Evolutionary conservation across 2,113 vertebrate genomes (phyloP).

Genomic region (Neolamprologus hecqui): DNA sequence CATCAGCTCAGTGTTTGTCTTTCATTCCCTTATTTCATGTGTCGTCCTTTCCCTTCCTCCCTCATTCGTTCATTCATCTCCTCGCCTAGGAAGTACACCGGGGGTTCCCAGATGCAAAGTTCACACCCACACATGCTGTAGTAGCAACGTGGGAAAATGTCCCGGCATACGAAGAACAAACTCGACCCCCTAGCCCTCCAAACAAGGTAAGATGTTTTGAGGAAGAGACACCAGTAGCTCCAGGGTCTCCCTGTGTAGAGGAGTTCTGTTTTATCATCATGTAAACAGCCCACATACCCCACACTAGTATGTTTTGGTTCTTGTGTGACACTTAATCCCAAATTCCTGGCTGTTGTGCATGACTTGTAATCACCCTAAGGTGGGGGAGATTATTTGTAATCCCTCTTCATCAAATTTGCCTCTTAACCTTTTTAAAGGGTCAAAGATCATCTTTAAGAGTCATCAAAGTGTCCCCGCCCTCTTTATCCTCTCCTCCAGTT

Average conservation of each 20-base stretch:
- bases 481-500: conserved; percentile 17
- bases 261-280: background rate
- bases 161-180: conserved; percentile 78
- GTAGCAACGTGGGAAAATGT: conserved; percentile 90
- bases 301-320: background rate
- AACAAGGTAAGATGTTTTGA: conserved; percentile 67
- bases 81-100: conserved; percentile 68
- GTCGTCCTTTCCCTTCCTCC: background rate
- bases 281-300: background rate
- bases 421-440: conserved; percentile 50
- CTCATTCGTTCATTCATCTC: conserved; percentile 25
- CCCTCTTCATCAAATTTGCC: conserved; percentile 38
- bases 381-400: conserved; percentile 35
- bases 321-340: background rate
- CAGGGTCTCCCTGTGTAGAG: background rate
- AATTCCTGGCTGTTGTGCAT: conserved; percentile 43
- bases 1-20: conserved; percentile 24
- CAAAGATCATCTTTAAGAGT: conserved; percentile 59
- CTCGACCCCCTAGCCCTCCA: conserved; percentile 52
- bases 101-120: conserved; percentile 75
- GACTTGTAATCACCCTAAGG: conserved; percentile 19
- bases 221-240: too few species aligned
- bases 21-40: background rate
- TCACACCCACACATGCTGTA: conserved; percentile 77
- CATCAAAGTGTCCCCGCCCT: conserved; percentile 38